phyloP scores from a whole-genome alignment of 2,888 invertebrate species.

The Pantelozetes paolii region DNA sequence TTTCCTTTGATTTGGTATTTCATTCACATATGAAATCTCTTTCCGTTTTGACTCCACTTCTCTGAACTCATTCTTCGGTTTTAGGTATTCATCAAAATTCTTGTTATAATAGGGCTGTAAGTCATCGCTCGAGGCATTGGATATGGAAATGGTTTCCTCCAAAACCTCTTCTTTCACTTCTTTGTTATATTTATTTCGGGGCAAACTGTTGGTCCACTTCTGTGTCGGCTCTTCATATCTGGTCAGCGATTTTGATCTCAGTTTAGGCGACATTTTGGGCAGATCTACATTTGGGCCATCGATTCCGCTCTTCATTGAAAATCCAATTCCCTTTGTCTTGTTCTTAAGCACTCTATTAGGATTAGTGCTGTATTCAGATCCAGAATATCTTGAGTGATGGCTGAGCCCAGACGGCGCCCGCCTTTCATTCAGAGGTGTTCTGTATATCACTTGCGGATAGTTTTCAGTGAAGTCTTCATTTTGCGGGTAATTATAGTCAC shows the following conservation, averaged over 20 bases:
- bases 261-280: slow-evolving; percentile 9
- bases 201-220: background rate
- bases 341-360: slow-evolving; percentile 17
- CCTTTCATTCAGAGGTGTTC: slow-evolving; percentile 38
- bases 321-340: slow-evolving; percentile 40
- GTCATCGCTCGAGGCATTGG: slow-evolving; percentile 40
- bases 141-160: slow-evolving; percentile 45
- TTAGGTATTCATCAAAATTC: slow-evolving; percentile 40
- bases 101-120: slow-evolving; percentile 41
- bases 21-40: slow-evolving; percentile 46
- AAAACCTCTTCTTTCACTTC: slow-evolving; percentile 40
- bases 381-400: slow-evolving; percentile 20
- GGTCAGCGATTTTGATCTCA: slow-evolving; percentile 1
- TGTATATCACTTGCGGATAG: slow-evolving; percentile 29
- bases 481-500: slow-evolving; percentile 6
- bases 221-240: slow-evolving; percentile 1
- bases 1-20: background rate
- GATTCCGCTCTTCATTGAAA: slow-evolving; percentile 26
- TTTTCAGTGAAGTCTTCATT: background rate
- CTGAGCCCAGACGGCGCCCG: background rate
- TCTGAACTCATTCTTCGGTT: slow-evolving; percentile 45
- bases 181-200: background rate
- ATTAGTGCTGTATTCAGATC: slow-evolving; percentile 21
- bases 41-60: slow-evolving; percentile 46
- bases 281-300: slow-evolving; percentile 36